A percentile compares a stretch with the other conserved stretches of the same genome.
These are phyloP conservation scores for Arrhopalites spinosus DNA, from an alignment of 2,888 invertebrate genomes.

Conservation along the genomic window DNA sequence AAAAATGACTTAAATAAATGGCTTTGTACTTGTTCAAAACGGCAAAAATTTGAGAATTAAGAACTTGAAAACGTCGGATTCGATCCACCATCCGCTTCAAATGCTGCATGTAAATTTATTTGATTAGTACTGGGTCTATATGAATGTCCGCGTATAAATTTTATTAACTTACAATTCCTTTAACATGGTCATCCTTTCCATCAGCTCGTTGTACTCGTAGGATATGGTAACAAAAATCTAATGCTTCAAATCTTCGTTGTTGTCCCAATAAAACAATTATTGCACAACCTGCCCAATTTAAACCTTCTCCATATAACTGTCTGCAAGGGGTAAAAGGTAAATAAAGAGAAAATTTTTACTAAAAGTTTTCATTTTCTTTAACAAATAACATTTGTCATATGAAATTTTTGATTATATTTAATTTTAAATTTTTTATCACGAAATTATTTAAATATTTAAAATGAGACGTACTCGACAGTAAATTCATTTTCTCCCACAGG, in stretches of 20 bases:
- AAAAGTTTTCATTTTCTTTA: too few relatives aligned
- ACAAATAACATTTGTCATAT: too few relatives aligned
- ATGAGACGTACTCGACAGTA: slow-evolving; percentile 83
- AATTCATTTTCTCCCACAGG: slow-evolving; percentile 95
- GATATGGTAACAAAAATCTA: slow-evolving; percentile 98
- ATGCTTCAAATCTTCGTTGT: slow-evolving; percentile 92
- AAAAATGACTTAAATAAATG: too few relatives aligned
- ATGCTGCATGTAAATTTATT: too few relatives aligned
- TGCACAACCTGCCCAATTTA: slow-evolving; percentile 98
- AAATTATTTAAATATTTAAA: background rate
- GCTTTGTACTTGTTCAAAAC: slow-evolving; percentile 71
- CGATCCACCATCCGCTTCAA: slow-evolving; percentile 96
- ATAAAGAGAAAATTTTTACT: too few relatives aligned
- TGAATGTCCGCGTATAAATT: background rate
- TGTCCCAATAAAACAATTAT: slow-evolving; percentile 94
- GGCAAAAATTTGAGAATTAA: slow-evolving; percentile 97
- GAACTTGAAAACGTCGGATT: slow-evolving; percentile 94
- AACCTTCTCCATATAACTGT: slow-evolving; percentile 95
- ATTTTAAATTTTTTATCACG: too few relatives aligned
- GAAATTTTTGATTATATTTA: too few relatives aligned
- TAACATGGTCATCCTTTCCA: slow-evolving; percentile 91
- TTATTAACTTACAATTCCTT: slow-evolving; percentile 82
- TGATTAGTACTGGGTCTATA: slow-evolving; percentile 24
- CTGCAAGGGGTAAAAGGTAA: too few relatives aligned
- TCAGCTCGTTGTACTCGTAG: slow-evolving; percentile 93